Evolutionary conservation across 2,888 invertebrate species (phyloP), one percentile per base, ranked within the genome.

Genomic region (Periphyllus acericola): DNA sequence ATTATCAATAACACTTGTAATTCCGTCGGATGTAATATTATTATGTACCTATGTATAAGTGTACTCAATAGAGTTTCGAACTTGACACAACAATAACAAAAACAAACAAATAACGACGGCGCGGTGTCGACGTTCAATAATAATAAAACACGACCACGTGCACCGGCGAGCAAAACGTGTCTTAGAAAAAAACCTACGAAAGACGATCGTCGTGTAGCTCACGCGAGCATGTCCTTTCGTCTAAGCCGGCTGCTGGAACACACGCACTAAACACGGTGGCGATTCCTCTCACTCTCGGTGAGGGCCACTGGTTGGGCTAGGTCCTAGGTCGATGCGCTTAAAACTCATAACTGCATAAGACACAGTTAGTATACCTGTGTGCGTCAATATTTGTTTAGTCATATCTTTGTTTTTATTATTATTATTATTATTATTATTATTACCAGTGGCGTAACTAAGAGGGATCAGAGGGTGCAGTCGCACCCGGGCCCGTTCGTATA

Each of bases 141-240:
- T 55, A 60, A 60, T 46, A 68, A 78, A 55, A 85, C 85, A 85
- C 86, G 72, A 80, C 86, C 86, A 86, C 86, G 86, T 86, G 86
- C 80, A 36, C 68, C 40, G 80, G 71, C 86, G 80, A 86, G 80
- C 86, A 34, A 80, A 86, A 74, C 80, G 60, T 60, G 86, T 86
- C 52, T 86, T 32, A 66, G 40, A 32, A 52, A 85, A 83, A 36
- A 34, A 84, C 72, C 34, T 25, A 19, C 29, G 55, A 60, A 71
- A 32, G 52, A n/a, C 74, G 36, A 75, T 55, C 55, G 83, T 21
- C 21, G 83, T 52, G 66, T 68, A n/a, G 32, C 71, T 34, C 82
- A 21, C 40, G 32, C 11, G 60, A n/a, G 32, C 34, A 25, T 25
- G 71, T 71, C 71, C 32, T n/a, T 25, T 68, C 68, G 68, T 68